Percentiles rank a stretch among this genome's conserved stretches.
Conservation (phyloP, 2,888 invertebrate genomes). For the Tolmerus cingulatus region DNA sequence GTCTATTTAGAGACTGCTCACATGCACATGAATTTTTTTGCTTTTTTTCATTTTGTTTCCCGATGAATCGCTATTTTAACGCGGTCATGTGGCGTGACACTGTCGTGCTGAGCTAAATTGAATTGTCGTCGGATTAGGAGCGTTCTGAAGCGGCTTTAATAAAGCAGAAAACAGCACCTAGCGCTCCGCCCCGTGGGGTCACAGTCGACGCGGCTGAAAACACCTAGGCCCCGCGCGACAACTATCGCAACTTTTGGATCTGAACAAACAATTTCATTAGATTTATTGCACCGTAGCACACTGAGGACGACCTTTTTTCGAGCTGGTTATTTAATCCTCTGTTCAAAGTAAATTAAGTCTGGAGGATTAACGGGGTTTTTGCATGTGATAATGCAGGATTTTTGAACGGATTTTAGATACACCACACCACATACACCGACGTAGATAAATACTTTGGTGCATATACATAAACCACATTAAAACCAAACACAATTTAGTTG, state of each 20-base stretch:
- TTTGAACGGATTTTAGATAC: neutral
- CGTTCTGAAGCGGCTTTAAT: neutral
- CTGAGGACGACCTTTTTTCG: neutral
- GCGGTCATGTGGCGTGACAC: neutral
- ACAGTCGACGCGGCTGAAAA: neutral
- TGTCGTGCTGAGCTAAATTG: neutral
- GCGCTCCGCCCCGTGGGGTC: neutral
- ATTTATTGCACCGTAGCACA: neutral
- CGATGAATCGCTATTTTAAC: neutral
- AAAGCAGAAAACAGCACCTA: neutral
- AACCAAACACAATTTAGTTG: neutral
- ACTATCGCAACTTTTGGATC: neutral
- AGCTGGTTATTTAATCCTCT: neutral
- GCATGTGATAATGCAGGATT: neutral
- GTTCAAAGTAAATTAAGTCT: neutral
- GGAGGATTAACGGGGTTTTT: neutral
- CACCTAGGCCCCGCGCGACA: neutral
- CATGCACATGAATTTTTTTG: neutral
- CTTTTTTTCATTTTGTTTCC: neutral
- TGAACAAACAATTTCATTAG: neutral
- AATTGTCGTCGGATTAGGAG: neutral
- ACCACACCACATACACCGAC: neutral
- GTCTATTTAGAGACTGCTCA: neutral
- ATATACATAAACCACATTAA: neutral
- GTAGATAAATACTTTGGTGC: neutral